Evolutionary conservation across 2,797 vertebrate genomes (phyloP), one percentile per base, ranked within the genome.

Genomic region (Enteromius mattozi): DNA sequence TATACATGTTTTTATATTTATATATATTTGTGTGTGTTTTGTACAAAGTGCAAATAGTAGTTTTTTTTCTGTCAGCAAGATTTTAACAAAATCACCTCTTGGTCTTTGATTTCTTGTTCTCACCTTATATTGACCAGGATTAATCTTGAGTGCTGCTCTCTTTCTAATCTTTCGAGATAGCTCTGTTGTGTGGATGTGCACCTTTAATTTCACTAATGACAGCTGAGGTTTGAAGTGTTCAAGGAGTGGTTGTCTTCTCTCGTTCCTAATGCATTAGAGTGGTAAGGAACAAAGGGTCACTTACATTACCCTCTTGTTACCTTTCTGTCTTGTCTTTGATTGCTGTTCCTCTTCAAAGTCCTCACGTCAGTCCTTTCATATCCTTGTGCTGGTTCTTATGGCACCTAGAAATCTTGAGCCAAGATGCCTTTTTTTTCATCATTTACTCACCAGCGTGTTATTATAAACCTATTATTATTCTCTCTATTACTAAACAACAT

Each of bases 201-300:
- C 54, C 27, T 84, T 86, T 86, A 82, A 82, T 84, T 86, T 86
- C 33, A 42, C 45, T 81, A 78, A 86, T 87, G 77, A 75, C 66
- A 47, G 61, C 72, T 81, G 49, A 70, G 47, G 37, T 80, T 86
- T 84, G 71, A 85, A 77, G 86, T 79, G 33, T 54, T 76, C 61
- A 24, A 59, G 86, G 65, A 85, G 69, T 56, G 69, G 10, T 35
- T 78, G 78, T 81, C 69, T 66, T 51, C 54, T 80, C 71, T 42
- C 17, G 8, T 35, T 78, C 30, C 66, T 71, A 68, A 78, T 63
- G 59, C 47, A 69, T 83, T 86, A 78, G 81, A 82, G 74, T 59
- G 59, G n/a, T 51, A 45, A 49, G 66, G 59, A 42, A 21, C 42
- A 76, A 85, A 83, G 59, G 17, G 14, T 76, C 71, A 24, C 72